Conservation (phyloP, 2,888 invertebrate genomes). For the Scrobipalpa costella region DNA sequence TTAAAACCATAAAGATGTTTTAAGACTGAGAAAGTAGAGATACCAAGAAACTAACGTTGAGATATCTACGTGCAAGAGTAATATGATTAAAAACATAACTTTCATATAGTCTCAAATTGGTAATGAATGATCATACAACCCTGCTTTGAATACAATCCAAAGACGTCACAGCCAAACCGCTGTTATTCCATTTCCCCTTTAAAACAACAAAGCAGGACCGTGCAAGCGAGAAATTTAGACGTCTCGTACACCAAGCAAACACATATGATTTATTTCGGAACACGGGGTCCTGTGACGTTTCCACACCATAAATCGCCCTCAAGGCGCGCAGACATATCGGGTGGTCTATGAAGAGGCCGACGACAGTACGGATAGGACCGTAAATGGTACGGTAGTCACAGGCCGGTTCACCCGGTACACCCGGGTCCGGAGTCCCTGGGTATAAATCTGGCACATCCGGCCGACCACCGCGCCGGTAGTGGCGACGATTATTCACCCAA, state of each 20-base stretch:
- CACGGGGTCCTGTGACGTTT: constrained; percentile 75
- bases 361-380: constrained; percentile 63
- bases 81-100: too few relatives aligned
- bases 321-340: constrained; percentile 74
- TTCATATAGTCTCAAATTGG: too few relatives aligned
- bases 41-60: too few relatives aligned
- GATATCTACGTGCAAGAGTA: too few relatives aligned
- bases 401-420: constrained; percentile 49
- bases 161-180: constrained; percentile 11
- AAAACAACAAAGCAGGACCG: constrained; percentile 36
- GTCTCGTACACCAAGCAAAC: constrained; percentile 68
- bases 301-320: constrained; percentile 79
- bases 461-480: constrained; percentile 77
- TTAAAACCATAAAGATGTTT: too few relatives aligned
- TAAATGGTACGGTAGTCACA: constrained; percentile 48
- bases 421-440: constrained; percentile 50
- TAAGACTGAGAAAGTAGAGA: too few relatives aligned
- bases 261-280: constrained; percentile 74
- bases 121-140: not conserved
- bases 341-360: constrained; percentile 74
- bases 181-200: constrained; percentile 19
- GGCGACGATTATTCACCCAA: constrained; percentile 80
- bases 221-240: constrained; percentile 60
- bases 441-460: constrained; percentile 80
- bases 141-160: not conserved